Evolutionary conservation across 2,113 vertebrate species (phyloP).

Genomic region (Notothenia coriiceps): DNA sequence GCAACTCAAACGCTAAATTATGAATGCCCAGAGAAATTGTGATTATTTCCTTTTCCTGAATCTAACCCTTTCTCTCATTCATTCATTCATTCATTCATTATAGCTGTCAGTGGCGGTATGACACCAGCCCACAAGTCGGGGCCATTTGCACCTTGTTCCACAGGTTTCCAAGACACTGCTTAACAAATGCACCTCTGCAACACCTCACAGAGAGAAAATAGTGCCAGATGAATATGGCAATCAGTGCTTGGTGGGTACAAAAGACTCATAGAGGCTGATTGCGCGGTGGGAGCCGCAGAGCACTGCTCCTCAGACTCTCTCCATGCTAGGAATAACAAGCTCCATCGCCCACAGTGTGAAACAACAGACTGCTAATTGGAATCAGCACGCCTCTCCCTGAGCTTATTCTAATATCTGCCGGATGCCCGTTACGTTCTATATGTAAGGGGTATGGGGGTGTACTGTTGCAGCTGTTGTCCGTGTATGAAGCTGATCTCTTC

Average conservation of each 20-base stretch:
- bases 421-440: constrained; percentile 59
- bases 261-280: constrained; percentile 82
- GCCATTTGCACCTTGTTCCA: constrained; percentile 61
- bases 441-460: constrained; percentile 64
- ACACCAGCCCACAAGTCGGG: constrained; percentile 50
- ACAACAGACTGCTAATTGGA: constrained; percentile 85
- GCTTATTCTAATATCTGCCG: constrained; percentile 77
- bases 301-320: constrained; percentile 75
- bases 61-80: constrained; percentile 58
- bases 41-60: constrained; percentile 60
- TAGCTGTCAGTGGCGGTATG: constrained; percentile 27
- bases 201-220: constrained; percentile 67
- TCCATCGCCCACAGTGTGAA: constrained; percentile 81
- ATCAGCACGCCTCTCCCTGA: constrained; percentile 78
- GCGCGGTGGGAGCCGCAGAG: constrained; percentile 76
- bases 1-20: constrained; percentile 69
- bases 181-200: constrained; percentile 72
- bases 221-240: constrained; percentile 78
- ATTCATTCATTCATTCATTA: constrained; percentile 33
- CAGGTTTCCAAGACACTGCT: constrained; percentile 63
- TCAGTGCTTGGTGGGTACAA: constrained; percentile 76
- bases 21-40: constrained; percentile 75
- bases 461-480: constrained; percentile 60
- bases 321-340: constrained; percentile 81
- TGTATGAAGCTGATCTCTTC: constrained; percentile 24